Percentiles rank a stretch among this genome's conserved stretches.
Conservation (phyloP, 2,888 invertebrate genomes). For the Phyllotreta cruciferae region DNA sequence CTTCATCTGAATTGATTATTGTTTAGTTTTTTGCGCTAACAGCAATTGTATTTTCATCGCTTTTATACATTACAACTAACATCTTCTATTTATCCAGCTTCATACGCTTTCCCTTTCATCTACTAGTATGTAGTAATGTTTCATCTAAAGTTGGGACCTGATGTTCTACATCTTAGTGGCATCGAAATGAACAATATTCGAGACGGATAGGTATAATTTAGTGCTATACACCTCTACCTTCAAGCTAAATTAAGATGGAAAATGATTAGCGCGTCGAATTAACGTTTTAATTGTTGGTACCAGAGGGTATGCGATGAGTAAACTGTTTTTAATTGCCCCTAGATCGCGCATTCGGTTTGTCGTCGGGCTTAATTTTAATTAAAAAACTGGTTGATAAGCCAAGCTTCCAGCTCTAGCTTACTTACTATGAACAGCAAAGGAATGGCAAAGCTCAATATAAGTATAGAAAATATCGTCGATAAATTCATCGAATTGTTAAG, state of each 20-base stretch:
- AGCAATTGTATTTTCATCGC: too few relatives aligned
- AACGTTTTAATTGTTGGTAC: constrained; percentile 49
- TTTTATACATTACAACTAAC: too few relatives aligned
- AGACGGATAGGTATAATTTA: too few relatives aligned
- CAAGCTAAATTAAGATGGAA: constrained; percentile 6
- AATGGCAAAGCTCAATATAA: not conserved
- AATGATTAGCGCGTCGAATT: constrained; percentile 41
- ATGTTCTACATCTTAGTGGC: too few relatives aligned
- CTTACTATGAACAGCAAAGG: not conserved
- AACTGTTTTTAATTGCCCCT: constrained; percentile 43
- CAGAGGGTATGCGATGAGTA: constrained; percentile 46
- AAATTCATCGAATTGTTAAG: not conserved
- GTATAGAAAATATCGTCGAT: not conserved
- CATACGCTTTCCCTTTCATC: too few relatives aligned
- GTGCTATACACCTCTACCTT: too few relatives aligned
- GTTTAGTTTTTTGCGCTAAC: too few relatives aligned
- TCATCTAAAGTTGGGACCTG: too few relatives aligned
- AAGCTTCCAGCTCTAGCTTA: not conserved
- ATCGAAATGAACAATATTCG: too few relatives aligned
- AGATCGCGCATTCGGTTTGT: constrained; percentile 31
- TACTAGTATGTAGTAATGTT: too few relatives aligned
- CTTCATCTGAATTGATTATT: too few relatives aligned
- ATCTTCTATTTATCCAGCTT: too few relatives aligned
- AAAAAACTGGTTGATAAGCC: constrained; percentile 13
- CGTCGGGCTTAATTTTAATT: constrained; percentile 22